phyloP scores from a whole-genome alignment of 2,888 invertebrate genomes.

The Stratiomys singularior region DNA sequence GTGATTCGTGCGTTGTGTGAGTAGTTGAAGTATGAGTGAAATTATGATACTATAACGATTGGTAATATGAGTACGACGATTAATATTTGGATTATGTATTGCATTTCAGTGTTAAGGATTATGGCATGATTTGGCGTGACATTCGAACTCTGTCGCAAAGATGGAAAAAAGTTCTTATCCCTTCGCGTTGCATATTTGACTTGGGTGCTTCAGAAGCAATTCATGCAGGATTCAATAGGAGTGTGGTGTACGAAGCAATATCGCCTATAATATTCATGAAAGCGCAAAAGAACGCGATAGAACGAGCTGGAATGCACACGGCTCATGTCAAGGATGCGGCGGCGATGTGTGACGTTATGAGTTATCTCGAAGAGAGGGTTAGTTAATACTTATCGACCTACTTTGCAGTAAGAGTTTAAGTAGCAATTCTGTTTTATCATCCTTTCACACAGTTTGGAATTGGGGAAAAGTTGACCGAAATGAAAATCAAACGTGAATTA shows the following conservation, averaged over 20 bases:
- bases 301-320: conserved; percentile 82
- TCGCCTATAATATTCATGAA: conserved; percentile 89
- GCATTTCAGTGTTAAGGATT: conserved; percentile 75
- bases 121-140: conserved; percentile 76
- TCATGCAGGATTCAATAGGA: conserved; percentile 69
- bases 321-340: conserved; percentile 90
- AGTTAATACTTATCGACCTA: too few species aligned
- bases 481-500: conserved; percentile 75
- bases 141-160: conserved; percentile 73
- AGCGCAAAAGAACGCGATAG: conserved; percentile 85
- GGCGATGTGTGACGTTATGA: conserved; percentile 87
- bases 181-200: conserved; percentile 76
- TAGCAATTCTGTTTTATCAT: too few species aligned
- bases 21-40: conserved; percentile 55
- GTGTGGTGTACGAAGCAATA: conserved; percentile 70
- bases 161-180: conserved; percentile 75
- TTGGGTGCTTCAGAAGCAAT: conserved; percentile 79
- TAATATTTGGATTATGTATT: too few species aligned
- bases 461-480: conserved; percentile 73
- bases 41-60: too few species aligned
- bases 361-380: conserved; percentile 76
- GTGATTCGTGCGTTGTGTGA: conserved; percentile 73
- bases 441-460: conserved; percentile 12
- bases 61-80: too few species aligned
- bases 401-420: too few species aligned